Evolutionary conservation across 2,113 vertebrate species (phyloP).

Genomic region (Nothoprocta perdicaria): DNA sequence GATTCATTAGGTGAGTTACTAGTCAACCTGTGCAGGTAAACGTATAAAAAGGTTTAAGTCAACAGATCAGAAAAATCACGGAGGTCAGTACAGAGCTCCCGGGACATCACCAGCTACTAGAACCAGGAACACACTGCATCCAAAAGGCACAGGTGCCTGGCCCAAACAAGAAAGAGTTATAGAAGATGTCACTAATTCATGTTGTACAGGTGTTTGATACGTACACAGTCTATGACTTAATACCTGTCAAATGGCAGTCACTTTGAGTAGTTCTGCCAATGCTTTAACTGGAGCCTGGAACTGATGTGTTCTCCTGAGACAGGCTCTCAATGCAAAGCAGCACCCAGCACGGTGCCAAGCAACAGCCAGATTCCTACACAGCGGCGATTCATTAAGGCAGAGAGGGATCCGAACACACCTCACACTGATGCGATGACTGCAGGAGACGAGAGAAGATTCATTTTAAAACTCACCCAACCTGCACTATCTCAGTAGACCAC

Average conservation of each 20-base stretch:
- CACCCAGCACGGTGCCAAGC: background rate
- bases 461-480: slow-evolving; percentile 24
- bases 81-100: background rate
- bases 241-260: background rate
- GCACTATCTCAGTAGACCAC: background rate
- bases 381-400: background rate
- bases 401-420: slow-evolving; percentile 20
- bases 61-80: background rate
- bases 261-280: background rate
- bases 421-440: background rate
- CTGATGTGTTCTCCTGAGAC: background rate
- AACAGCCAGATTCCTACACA: background rate
- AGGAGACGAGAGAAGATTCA: background rate
- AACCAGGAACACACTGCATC: background rate
- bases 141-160: background rate
- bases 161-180: background rate
- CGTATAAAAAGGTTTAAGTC: background rate
- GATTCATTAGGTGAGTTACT: background rate
- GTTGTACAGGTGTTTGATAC: background rate
- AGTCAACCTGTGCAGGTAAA: background rate
- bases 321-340: background rate
- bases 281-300: background rate
- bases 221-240: background rate
- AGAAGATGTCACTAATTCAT: background rate
- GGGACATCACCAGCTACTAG: background rate